Conservation (phyloP, 2,113 vertebrate species). For the Neodon shergylaensis region DNA sequence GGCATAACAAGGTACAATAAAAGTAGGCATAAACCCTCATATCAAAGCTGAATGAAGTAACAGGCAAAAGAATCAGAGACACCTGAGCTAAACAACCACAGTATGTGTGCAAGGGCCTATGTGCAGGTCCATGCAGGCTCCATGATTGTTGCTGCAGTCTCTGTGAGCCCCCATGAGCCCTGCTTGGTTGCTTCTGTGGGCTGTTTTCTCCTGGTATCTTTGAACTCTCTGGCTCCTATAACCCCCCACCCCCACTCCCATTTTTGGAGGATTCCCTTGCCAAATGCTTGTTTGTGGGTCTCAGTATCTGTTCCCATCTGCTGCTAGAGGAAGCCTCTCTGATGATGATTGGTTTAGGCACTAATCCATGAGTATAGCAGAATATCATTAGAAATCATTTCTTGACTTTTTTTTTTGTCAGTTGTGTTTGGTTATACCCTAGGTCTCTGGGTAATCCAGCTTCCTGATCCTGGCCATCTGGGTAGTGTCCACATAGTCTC, state of each 20-base stretch:
- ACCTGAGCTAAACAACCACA: background rate
- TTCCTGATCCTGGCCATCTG: background rate
- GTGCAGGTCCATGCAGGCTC: background rate
- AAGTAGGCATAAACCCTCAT: background rate
- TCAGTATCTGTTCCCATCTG: background rate
- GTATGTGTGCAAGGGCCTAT: background rate
- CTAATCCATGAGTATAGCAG: background rate
- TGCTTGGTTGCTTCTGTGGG: background rate
- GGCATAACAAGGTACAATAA: background rate
- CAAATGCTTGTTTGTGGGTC: background rate
- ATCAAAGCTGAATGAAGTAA: background rate
- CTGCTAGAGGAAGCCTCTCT: background rate
- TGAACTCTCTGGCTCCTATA: background rate
- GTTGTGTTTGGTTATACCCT: background rate
- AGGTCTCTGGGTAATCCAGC: background rate
- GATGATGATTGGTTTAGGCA: background rate
- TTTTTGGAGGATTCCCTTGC: background rate
- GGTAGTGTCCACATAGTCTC: background rate
- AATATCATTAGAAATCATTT: background rate
- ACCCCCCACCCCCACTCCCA: background rate
- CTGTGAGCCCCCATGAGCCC: background rate
- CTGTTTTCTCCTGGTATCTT: background rate
- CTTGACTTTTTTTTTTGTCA: background rate
- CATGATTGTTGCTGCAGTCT: background rate
- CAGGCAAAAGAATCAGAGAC: background rate